Base-by-base conservation (phyloP, 1,140 invertebrate species). In the Musca domestica region DNA sequence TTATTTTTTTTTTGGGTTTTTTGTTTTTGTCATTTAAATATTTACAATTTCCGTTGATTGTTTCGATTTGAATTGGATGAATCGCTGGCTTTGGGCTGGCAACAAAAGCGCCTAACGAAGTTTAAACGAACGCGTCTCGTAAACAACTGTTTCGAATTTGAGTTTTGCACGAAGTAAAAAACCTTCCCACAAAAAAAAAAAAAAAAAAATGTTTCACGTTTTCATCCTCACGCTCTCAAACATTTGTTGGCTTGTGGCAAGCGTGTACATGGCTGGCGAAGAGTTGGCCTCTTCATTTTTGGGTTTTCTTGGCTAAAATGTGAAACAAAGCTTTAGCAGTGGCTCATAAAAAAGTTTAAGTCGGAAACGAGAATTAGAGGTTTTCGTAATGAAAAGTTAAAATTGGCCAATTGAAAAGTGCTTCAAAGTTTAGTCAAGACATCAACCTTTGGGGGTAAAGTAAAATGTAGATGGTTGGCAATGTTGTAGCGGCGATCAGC, bases 91-190 rank as follows among this genome's bases (percentile, higher is more conserved):
- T 5, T 41, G 34, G 5, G 34, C n/a, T 41, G 2, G 2, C 4
- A 41, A 41, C 12, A 10, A 10, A 41, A 64, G 19, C 66, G 14
- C 25, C 67, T 63, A 48, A 74, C 56, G 73, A 71, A 74, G 76
- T 77, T 71, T 70, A 66, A 67, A 69, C 71, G 69, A 74, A 66
- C 74, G 73, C 76, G 74, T 71, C 72, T 72, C 64, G 66, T 71
- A 72, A 71, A 70, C 73, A 74, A 77, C 76, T 77, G 72, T 61
- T 34, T 34, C 17, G 15, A 61, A 17, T 61, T 61, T 68, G 65
- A 46, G 56, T 41, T 63, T 64, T 71, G 48, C 46, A 23, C 68
- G 2, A 69, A 56, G 41, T 46, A 34, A 30, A 67, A 54, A 67
- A 27, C 51, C 54, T 30, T 4, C 1, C 2, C 25, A 27, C 19